A percentile compares a stretch with the other conserved stretches of the same genome.
phyloP scores from a whole-genome alignment of 2,113 vertebrate genomes.

The Ammodytes dubius region DNA sequence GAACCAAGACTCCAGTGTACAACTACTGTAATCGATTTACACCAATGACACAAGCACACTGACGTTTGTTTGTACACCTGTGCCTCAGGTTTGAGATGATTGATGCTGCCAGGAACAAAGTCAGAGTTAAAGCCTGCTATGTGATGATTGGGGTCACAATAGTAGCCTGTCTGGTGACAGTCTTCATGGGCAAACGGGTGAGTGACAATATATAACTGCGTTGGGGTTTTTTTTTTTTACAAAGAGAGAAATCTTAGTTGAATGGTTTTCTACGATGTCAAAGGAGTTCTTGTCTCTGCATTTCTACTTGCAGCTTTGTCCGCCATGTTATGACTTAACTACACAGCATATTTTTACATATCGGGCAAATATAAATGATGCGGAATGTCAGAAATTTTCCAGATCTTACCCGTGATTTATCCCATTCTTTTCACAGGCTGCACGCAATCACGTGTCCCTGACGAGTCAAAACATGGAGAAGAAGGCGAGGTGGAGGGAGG shows the following conservation, averaged over 20 bases:
- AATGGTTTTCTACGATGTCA: background rate
- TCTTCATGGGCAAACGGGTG: conserved; percentile 90
- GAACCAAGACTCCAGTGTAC: background rate
- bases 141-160: conserved; percentile 89
- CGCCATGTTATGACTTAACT: background rate
- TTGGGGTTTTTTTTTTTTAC: background rate
- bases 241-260: background rate
- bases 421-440: conserved; percentile 79
- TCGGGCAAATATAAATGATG: background rate
- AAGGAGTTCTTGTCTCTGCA: background rate
- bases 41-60: background rate
- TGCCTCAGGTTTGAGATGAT: conserved; percentile 88
- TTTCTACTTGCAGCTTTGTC: background rate
- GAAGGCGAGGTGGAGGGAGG: conserved; percentile 88
- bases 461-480: conserved; percentile 86
- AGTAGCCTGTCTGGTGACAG: conserved; percentile 84
- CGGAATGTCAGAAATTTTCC: background rate
- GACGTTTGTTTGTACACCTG: conserved; percentile 1
- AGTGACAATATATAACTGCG: conserved; percentile 48
- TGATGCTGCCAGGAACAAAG: conserved; percentile 88
- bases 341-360: background rate
- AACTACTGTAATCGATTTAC: background rate
- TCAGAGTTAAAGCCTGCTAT: conserved; percentile 90
- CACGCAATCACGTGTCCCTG: conserved; percentile 85
- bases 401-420: background rate